Evolutionary conservation across 1,140 invertebrate species (phyloP), one percentile per base, ranked within the genome.

Genomic region (Drosophila ficusphila): DNA sequence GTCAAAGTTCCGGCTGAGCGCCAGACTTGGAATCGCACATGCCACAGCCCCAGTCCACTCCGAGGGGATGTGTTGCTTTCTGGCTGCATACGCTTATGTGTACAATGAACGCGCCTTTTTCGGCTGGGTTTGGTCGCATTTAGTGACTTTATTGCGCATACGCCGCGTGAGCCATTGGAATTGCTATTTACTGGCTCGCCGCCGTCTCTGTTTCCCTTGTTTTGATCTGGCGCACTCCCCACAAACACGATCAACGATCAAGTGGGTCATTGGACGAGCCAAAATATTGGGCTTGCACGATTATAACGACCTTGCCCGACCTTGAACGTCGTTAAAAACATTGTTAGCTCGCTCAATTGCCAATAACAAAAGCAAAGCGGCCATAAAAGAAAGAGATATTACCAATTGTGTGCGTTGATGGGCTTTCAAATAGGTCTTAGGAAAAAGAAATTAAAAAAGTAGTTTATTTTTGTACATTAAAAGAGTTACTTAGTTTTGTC

Each of bases 301-400:
- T 71, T 76, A 73, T 79, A 71, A 58, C 88, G 88, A 90, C 88
- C 88, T 90, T 90, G 86, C 18, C 33, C 72, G 88, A 90, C 88
- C 88, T 90, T 90, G 88, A 90, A 71, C 46, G 62, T 34, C 36
- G 60, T 51, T 65, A 51, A 67, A 65, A 65, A 39, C 61, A 65
- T 52, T 67, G 60, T 65, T 67, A 42, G 62, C 60, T 42, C 19
- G 44, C 33, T 65, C 61, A 51, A 65, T 67, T 51, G 62, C 29
- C 62, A 67, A 67, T 67, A 67, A 67, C 62, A 48, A 67, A 67
- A 39, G 16, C 60, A 23, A 51, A 25, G n/a, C 23, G 16, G 21
- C 44, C 36, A 29, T 41, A 52, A 67, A 25, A 16, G 12, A n/a
- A 12, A 21, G 33, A 16, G 61, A 16, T 42, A 52, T 67, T 67